Conservation (phyloP, 2,888 invertebrate species). For the Pharmacophagus antenor region DNA sequence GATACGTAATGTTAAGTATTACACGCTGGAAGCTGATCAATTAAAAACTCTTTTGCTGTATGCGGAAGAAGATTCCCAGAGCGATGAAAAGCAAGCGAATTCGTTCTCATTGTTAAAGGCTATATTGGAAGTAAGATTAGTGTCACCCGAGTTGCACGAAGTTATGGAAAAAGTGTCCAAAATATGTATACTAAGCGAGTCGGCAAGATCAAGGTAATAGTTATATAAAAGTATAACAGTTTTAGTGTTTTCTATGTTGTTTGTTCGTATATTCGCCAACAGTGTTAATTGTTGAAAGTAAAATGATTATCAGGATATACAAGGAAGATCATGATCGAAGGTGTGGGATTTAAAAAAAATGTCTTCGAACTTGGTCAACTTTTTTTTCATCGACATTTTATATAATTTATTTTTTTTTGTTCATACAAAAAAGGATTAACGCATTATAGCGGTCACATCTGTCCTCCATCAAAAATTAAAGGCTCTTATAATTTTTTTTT, state of each 20-base stretch:
- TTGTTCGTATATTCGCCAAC: too few relatives aligned
- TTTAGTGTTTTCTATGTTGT: background rate
- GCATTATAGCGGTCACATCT: too few relatives aligned
- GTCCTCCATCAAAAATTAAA: too few relatives aligned
- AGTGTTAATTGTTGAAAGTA: too few relatives aligned
- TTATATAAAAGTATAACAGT: background rate
- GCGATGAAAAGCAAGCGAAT: constrained; percentile 90
- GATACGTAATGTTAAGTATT: constrained; percentile 88
- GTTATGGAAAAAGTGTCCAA: constrained; percentile 91
- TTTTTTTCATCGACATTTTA: too few relatives aligned
- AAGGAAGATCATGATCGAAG: too few relatives aligned
- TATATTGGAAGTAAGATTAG: constrained; percentile 88
- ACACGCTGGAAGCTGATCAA: constrained; percentile 86
- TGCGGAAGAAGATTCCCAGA: constrained; percentile 94
- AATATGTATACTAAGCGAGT: constrained; percentile 88
- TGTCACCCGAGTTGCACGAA: constrained; percentile 86
- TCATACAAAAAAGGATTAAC: too few relatives aligned
- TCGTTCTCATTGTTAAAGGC: constrained; percentile 94
- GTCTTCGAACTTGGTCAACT: too few relatives aligned
- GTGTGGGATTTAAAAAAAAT: too few relatives aligned
- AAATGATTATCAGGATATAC: too few relatives aligned
- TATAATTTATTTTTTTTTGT: too few relatives aligned
- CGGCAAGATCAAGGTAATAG: constrained; percentile 75
- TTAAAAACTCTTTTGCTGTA: constrained; percentile 91
- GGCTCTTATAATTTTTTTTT: too few relatives aligned